Conservation (phyloP, 2,113 vertebrate species). For the Apteryx mantelli region DNA sequence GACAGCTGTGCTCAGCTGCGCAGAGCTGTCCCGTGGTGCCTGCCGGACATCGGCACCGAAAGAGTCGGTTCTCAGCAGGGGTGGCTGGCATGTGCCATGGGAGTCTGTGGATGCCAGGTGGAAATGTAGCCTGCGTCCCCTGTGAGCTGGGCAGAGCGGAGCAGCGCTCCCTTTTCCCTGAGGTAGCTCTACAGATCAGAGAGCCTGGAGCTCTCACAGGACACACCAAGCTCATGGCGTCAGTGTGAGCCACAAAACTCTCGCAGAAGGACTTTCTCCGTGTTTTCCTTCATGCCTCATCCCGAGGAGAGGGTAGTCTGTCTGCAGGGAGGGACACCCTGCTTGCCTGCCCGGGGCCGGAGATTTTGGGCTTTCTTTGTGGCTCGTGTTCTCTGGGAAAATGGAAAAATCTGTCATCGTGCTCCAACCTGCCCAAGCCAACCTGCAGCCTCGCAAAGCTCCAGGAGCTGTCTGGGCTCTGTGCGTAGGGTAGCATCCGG, state of each 20-base stretch:
- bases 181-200: no score
- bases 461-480: not conserved
- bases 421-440: no score
- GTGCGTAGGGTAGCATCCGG: no score
- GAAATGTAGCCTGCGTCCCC: no score
- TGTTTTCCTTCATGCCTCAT: accelerated
- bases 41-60: not conserved
- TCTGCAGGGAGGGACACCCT: no score
- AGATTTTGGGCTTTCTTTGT: not conserved
- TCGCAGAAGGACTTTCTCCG: accelerated
- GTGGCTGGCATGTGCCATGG: not conserved
- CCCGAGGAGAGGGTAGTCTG: not conserved
- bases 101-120: not conserved
- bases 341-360: no score
- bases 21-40: not conserved
- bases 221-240: no score
- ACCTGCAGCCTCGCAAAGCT: not conserved
- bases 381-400: not conserved
- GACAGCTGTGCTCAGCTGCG: not conserved
- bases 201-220: no score
- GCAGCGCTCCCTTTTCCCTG: no score
- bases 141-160: no score
- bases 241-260: not conserved
- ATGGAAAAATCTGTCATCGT: not conserved
- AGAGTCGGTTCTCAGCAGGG: not conserved